phyloP scores from a whole-genome alignment of 2,888 invertebrate species.

The Hypercompe scribonia region DNA sequence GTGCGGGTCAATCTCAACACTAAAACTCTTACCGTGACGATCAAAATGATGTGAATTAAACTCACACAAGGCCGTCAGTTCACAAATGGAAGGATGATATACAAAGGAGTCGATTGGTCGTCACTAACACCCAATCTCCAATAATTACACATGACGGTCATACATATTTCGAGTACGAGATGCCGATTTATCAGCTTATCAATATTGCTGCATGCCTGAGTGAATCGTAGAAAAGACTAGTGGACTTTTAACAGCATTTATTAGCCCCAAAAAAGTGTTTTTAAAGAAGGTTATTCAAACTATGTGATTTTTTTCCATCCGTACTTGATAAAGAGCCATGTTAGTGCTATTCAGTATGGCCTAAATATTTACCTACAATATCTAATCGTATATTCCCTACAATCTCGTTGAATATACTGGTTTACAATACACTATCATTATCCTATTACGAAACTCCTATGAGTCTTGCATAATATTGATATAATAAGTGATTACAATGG shows the following conservation, averaged over 20 bases:
- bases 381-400: neutral
- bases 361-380: neutral
- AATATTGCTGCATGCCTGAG: neutral
- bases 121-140: neutral
- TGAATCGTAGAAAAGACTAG: neutral
- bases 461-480: neutral
- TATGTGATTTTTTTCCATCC: neutral
- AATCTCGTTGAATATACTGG: neutral
- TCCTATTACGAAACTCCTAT: neutral
- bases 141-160: conserved; percentile 4
- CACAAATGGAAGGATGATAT: conserved; percentile 1
- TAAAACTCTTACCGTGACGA: too few species aligned
- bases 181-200: conserved; percentile 3
- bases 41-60: too few species aligned
- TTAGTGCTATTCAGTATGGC: too few species aligned
- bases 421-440: neutral
- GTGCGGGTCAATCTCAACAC: too few species aligned
- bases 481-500: neutral
- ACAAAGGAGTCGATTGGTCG: neutral
- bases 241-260: neutral
- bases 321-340: too few species aligned
- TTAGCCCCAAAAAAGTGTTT: too few species aligned
- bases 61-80: neutral
- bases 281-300: too few species aligned
- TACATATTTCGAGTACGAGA: neutral